Evolutionary conservation across 2,113 vertebrate genomes (phyloP), one percentile per base, ranked within the genome.

Genomic region (Gobiocypris rarus): DNA sequence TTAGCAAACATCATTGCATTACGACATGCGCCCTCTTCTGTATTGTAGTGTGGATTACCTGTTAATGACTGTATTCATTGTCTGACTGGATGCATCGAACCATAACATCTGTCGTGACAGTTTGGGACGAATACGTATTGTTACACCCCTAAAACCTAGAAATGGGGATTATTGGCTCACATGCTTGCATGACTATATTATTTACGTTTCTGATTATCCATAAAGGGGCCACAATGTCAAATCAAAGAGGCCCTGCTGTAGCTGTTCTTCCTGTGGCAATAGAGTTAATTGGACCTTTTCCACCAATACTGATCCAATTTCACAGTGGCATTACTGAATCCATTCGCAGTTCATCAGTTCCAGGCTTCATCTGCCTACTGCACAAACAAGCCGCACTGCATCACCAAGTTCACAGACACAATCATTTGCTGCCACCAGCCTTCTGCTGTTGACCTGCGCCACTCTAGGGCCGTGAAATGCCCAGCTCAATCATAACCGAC

Each of bases 231-330:
- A 13, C 78, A 56, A 9, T 52, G 28, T 50, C 10, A 80, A 50
- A 52, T 80, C 77, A 80, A 28, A 80, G 45, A 50, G 43, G 17
- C 78, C 43, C 43, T 67, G 34, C 41, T 24, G 56, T 45, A 28
- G 76, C 45, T 45, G n/a, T 48, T 61, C 58, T 45, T 28, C 52
- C 58, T 28, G 38, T 48, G 24, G 76, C 24, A 31, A 19, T 24
- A 11, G 24, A 80, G 78, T 48, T 80, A 80, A 80, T 80, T 80
- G 78, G 24, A 67, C 78, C 61, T 80, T 80, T 80, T 52, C 59
- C 78, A 80, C 78, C 59, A 80, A 80, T 80, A 80, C 78, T 67
- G 78, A 80, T 80, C 61, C 45, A 65, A 80, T 80, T 80, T 65
- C 59, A 80, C 77, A 80, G 38, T 63, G 59, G 77, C 58, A 65